These are phyloP conservation scores for Ceratitis capitata DNA, from an alignment of 1,140 invertebrate genomes.

Conservation along the genomic window DNA sequence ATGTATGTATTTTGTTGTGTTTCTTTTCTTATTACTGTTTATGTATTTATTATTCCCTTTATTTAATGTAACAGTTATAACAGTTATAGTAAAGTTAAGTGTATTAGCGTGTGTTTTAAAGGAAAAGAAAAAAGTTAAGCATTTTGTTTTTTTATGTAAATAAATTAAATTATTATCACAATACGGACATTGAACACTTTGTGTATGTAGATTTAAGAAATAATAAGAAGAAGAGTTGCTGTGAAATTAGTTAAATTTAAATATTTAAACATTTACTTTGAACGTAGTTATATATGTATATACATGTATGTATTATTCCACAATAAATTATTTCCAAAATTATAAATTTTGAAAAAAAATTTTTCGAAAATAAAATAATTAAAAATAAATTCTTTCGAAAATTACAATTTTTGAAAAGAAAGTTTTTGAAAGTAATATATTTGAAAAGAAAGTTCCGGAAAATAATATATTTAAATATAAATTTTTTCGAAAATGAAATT, in stretches of 20 bases:
- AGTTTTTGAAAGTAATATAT: too few species aligned
- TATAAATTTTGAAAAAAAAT: too few species aligned
- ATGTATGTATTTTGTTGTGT: background rate
- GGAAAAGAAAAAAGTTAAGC: background rate
- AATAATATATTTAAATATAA: too few species aligned
- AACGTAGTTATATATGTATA: background rate
- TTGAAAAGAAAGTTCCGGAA: too few species aligned
- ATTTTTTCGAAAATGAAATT: too few species aligned
- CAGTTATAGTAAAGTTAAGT: conserved; percentile 1
- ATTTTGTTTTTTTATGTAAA: conserved; percentile 1
- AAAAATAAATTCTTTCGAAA: too few species aligned
- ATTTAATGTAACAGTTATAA: too few species aligned
- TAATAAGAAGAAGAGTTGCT: background rate
- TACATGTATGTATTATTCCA: too few species aligned
- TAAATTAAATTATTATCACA: conserved; percentile 33
- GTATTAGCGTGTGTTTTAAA: background rate
- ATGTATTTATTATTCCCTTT: background rate
- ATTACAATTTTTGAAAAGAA: too few species aligned
- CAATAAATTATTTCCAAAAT: too few species aligned
- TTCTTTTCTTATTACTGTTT: background rate
- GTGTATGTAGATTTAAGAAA: background rate
- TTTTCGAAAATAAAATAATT: too few species aligned
- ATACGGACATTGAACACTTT: conserved; percentile 36
- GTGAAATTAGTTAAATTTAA: background rate
- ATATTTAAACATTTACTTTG: too few species aligned